phyloP scores from a whole-genome alignment of 2,113 vertebrate genomes.

The Gila orcuttii region DNA sequence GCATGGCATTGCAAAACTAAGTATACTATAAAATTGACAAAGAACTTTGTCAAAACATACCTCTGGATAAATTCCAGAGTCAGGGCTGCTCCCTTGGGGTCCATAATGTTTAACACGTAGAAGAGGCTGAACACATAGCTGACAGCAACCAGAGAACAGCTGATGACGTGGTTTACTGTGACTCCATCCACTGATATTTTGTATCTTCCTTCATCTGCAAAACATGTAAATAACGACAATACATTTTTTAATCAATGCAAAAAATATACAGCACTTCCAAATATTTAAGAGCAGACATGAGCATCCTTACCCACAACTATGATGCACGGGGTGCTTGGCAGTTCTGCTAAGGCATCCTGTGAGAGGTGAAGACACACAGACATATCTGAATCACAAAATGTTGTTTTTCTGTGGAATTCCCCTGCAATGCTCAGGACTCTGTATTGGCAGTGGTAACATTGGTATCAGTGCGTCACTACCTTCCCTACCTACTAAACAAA shows the following conservation, averaged over 20 bases:
- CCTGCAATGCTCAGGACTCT: not conserved
- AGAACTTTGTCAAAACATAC: not conserved
- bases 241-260: not conserved
- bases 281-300: too few species aligned
- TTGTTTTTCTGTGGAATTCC: too few species aligned
- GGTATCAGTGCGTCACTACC: not conserved
- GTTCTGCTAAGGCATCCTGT: too few species aligned
- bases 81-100: slow-evolving; percentile 15
- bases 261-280: too few species aligned
- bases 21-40: not conserved
- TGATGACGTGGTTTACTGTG: not conserved
- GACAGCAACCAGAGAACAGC: slow-evolving; percentile 4
- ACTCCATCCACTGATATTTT: not conserved
- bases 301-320: too few species aligned
- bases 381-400: too few species aligned
- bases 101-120: not conserved
- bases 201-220: slow-evolving; percentile 20
- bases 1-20: not conserved
- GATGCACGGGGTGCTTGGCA: too few species aligned
- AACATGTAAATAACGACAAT: not conserved
- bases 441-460: not conserved
- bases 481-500: not conserved
- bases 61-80: slow-evolving; percentile 24
- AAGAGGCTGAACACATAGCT: slow-evolving; percentile 27
- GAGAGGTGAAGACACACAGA: too few species aligned